Evolutionary conservation across 2,797 vertebrate species (phyloP), one percentile per base, ranked within the genome.

Genomic region (Mustela erminea): DNA sequence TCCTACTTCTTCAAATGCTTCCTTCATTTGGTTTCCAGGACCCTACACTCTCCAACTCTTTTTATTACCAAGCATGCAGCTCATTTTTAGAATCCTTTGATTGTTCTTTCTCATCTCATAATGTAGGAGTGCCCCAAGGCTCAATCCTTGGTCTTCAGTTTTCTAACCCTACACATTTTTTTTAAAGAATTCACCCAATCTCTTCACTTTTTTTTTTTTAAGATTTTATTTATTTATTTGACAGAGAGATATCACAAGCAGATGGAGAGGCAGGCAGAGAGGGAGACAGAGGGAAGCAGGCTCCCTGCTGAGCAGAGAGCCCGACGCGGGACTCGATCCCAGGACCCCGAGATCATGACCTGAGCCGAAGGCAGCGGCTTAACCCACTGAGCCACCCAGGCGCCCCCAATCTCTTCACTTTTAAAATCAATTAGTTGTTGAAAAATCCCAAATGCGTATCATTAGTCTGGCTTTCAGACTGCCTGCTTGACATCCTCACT

Each of bases 1-100:
- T 25, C 46, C 49, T 87, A 66, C n/a, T 66, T 95, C 52, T 56
- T 80, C 38, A 93, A 93, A 25, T 1, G 93, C n/a, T 81, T 93
- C 38, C 52, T 87, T 96, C 35, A 17, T 52, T 32, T 82, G 25
- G 20, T 4, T 85, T 95, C 87, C 54, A 58, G 46, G 18, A 74
- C 81, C 46, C 35, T 12, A 92, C 5, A 68, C 1, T 77, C 46
- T 74, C 46, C 54, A 58, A 70, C 21, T 54, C 84, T 72, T 83
- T 25, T 23, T 32, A 32, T 78, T 62, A 74, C 3, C 20, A 64
- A 70, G 58, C 17, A 60, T 5, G 38, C 27, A 93, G 17, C 11
- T 80, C 56, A 82, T 92, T 77, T 83, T 82, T 87, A 92, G 23
- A 38, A 23, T 85, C 35, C 23, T 95, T 27, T 85, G 10, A 62